Evolutionary conservation across 2,797 vertebrate genomes (phyloP).

Genomic region (Trichosurus vulpecula): DNA sequence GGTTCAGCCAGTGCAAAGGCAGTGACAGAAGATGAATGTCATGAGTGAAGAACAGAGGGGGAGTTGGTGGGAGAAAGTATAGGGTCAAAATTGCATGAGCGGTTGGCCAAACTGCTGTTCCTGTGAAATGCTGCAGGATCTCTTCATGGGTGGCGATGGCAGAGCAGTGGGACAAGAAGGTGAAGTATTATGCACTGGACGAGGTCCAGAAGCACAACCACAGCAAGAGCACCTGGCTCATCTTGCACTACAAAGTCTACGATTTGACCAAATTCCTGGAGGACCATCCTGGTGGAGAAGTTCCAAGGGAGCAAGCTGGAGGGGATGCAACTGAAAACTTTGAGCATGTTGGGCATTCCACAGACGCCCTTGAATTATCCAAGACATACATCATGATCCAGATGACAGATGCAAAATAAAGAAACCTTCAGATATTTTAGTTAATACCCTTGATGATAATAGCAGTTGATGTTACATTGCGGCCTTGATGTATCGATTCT

Average conservation of each 20-base stretch:
- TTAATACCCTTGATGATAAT: conserved; percentile 85
- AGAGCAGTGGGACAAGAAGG: conserved; percentile 27
- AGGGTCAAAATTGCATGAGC: rapidly evolving
- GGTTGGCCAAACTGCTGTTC: rapidly evolving
- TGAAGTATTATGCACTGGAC: conserved; percentile 88
- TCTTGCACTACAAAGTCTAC: conserved; percentile 92
- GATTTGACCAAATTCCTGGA: conserved; percentile 94
- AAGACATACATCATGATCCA: conserved; percentile 88
- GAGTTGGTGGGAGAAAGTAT: conserved; percentile 66
- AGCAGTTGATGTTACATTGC: conserved; percentile 88
- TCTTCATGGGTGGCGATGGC: conserved; percentile 52
- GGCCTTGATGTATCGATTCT: conserved; percentile 91
- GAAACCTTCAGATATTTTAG: conserved; percentile 84
- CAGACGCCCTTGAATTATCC: conserved; percentile 90
- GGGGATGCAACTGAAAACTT: conserved; percentile 95
- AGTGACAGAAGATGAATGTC: too few relatives aligned
- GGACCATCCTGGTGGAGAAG: conserved; percentile 96
- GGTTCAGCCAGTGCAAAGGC: too few relatives aligned
- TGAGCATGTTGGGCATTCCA: conserved; percentile 96
- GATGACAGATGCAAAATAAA: conserved; percentile 86
- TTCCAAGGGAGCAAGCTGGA: conserved; percentile 94
- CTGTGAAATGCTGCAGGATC: background rate
- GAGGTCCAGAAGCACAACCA: conserved; percentile 91
- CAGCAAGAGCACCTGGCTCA: conserved; percentile 92
- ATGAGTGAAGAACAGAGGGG: too few relatives aligned